phyloP scores from a whole-genome alignment of 2,797 vertebrate species.

The Pseudocheirus occidentalis region DNA sequence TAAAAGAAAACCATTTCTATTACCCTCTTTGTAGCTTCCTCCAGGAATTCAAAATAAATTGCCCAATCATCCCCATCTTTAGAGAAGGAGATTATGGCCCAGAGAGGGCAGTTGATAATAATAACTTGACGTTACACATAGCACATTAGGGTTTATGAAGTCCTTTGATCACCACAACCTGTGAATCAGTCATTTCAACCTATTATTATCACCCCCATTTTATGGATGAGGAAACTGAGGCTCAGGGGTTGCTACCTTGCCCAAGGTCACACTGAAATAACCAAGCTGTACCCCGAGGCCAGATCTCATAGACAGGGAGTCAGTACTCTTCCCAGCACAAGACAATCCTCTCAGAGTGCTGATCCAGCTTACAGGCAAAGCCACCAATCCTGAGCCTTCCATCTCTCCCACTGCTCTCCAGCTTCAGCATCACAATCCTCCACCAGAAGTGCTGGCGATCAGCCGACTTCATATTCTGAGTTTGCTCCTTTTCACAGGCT shows the following conservation, averaged over 20 bases:
- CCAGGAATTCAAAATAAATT: background rate
- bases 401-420: background rate
- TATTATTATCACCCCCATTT: background rate
- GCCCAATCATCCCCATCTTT: background rate
- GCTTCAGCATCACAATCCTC: background rate
- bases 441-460: accelerated
- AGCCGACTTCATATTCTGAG: background rate
- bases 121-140: background rate
- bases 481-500: background rate
- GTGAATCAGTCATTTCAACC: background rate
- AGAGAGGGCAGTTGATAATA: background rate
- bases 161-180: background rate
- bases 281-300: background rate
- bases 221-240: background rate
- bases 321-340: background rate
- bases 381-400: background rate
- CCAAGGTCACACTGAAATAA: background rate
- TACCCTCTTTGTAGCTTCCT: background rate
- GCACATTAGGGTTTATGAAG: background rate
- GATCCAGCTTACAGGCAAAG: background rate
- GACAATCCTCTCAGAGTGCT: background rate
- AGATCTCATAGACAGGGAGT: background rate
- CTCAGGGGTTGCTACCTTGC: background rate
- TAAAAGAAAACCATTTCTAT: background rate
- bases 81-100: background rate